Conservation (phyloP, 2,797 vertebrate species). For the Notoglanidium macrostoma region DNA sequence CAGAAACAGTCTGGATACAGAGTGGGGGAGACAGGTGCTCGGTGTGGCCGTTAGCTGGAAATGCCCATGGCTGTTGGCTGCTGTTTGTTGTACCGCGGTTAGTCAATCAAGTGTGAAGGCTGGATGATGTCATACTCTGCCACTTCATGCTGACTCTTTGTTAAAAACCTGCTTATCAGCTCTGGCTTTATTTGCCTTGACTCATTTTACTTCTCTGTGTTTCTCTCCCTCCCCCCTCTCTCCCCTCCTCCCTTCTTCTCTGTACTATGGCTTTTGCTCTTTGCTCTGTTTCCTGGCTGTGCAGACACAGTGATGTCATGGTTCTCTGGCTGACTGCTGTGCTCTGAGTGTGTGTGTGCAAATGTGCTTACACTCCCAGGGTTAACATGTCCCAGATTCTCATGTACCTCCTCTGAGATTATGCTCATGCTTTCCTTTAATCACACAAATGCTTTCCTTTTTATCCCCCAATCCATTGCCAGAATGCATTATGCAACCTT, state of each 20-base stretch:
- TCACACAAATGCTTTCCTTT: slow-evolving; percentile 48
- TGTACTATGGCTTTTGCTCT: slow-evolving; percentile 45
- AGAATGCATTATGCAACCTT: slow-evolving; percentile 64
- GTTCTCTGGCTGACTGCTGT: slow-evolving; percentile 62
- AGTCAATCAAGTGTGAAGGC: slow-evolving; percentile 36
- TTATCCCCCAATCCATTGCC: slow-evolving; percentile 41
- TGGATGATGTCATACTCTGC: slow-evolving; percentile 49
- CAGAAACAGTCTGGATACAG: slow-evolving; percentile 5
- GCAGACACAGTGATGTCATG: slow-evolving; percentile 74
- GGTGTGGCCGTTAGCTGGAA: slow-evolving; percentile 36
- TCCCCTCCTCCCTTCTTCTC: slow-evolving; percentile 15
- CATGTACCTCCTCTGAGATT: slow-evolving; percentile 71
- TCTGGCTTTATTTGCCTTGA: slow-evolving; percentile 54
- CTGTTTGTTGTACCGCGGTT: slow-evolving; percentile 40
- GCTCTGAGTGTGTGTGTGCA: slow-evolving; percentile 48
- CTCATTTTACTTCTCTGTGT: slow-evolving; percentile 54
- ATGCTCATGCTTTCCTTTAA: slow-evolving; percentile 71
- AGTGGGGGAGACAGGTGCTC: slow-evolving; percentile 46
- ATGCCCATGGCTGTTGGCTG: slow-evolving; percentile 38
- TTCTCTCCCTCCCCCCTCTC: slow-evolving; percentile 2
- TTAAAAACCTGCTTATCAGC: slow-evolving; percentile 56
- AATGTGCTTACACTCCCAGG: slow-evolving; percentile 41
- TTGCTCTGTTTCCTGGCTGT: slow-evolving; percentile 61
- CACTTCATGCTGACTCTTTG: slow-evolving; percentile 40
- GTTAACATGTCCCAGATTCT: slow-evolving; percentile 68